phyloP scores from a whole-genome alignment of 2,888 invertebrate genomes.

The Drosophila maculinotata region DNA sequence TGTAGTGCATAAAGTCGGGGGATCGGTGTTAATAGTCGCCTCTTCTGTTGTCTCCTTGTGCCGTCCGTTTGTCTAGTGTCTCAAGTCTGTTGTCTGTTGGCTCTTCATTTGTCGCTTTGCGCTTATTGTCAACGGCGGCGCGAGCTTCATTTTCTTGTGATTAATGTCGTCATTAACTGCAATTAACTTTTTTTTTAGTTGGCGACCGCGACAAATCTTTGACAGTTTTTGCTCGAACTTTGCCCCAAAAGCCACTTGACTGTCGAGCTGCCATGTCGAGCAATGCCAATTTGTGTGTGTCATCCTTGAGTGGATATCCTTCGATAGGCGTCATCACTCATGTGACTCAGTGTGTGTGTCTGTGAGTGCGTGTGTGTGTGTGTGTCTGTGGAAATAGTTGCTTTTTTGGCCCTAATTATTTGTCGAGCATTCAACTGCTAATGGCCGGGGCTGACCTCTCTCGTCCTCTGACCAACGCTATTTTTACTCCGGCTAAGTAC shows the following conservation, averaged over 20 bases:
- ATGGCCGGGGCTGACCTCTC: constrained; percentile 70
- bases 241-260: constrained; percentile 68
- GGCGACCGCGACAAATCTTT: constrained; percentile 73
- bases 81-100: constrained; percentile 30
- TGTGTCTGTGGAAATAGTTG: too few relatives aligned
- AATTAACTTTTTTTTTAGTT: constrained; percentile 81
- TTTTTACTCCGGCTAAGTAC: constrained; percentile 44
- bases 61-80: constrained; percentile 10
- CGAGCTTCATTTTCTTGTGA: constrained; percentile 82
- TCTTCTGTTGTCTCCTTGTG: constrained; percentile 33
- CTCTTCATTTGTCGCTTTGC: constrained; percentile 77
- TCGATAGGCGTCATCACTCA: constrained; percentile 73
- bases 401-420: constrained; percentile 72
- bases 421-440: constrained; percentile 70
- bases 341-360: too few relatives aligned
- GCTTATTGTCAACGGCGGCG: constrained; percentile 72
- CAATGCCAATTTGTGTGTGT: constrained; percentile 75
- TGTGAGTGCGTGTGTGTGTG: constrained; percentile 17
- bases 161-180: constrained; percentile 84
- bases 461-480: constrained; percentile 12
- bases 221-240: constrained; percentile 61
- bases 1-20: constrained; percentile 58
- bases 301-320: constrained; percentile 53
- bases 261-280: constrained; percentile 71
- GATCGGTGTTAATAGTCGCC: constrained; percentile 80